Conservation (phyloP, 2,797 vertebrate genomes). For the Rhadinocentrus ornatus region DNA sequence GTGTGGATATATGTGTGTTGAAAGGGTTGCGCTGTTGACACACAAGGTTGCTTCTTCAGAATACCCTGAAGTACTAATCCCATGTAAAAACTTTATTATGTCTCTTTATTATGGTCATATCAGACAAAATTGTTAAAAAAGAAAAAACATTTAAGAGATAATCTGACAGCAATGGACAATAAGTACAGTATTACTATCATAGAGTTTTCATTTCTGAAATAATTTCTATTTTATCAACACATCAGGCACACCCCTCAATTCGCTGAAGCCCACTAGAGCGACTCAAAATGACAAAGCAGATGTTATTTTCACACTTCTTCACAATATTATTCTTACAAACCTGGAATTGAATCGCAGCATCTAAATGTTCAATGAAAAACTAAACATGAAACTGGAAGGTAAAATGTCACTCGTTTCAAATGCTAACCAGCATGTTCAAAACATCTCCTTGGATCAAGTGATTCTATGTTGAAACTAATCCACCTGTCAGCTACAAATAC, state of each 20-base stretch:
- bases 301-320: constrained; percentile 50
- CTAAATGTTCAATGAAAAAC: constrained; percentile 29
- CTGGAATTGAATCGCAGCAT: constrained; percentile 47
- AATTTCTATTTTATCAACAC: constrained; percentile 36
- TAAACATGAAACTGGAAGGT: constrained; percentile 60
- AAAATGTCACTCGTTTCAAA: constrained; percentile 74
- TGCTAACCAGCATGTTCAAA: constrained; percentile 75
- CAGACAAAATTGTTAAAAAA: constrained; percentile 11
- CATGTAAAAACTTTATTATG: constrained; percentile 39
- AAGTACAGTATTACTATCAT: constrained; percentile 10
- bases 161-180: constrained; percentile 19
- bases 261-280: constrained; percentile 37
- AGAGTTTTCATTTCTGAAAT: constrained; percentile 34
- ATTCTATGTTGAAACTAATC: constrained; percentile 62
- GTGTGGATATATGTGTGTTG: constrained; percentile 23
- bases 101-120: constrained; percentile 24
- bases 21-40: constrained; percentile 40
- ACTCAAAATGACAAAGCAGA: constrained; percentile 32
- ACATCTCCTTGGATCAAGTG: constrained; percentile 65
- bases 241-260: constrained; percentile 32
- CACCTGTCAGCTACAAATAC: constrained; percentile 64
- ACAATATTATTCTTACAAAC: constrained; percentile 38
- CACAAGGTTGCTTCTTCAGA: constrained; percentile 40
- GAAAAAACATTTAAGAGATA: not conserved
- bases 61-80: constrained; percentile 42